These are phyloP conservation scores for Laothoe populi DNA, from an alignment of 2,888 invertebrate genomes.

Conservation along the genomic window DNA sequence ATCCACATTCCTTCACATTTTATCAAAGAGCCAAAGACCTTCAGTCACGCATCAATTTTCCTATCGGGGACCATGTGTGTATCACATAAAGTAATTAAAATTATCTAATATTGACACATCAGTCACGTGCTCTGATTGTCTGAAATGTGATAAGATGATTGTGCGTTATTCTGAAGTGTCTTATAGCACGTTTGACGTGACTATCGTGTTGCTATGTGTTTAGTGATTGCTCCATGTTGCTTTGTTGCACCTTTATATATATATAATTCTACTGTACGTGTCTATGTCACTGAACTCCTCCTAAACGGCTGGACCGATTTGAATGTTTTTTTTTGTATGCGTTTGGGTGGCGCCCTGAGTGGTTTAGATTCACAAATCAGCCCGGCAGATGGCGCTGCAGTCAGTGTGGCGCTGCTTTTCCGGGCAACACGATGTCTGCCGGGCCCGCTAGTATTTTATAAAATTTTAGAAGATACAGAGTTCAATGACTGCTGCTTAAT, in stretches of 20 bases:
- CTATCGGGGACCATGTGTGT: constrained; percentile 16
- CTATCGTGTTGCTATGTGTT: constrained; percentile 5
- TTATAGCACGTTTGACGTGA: not conserved
- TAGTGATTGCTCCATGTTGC: not conserved
- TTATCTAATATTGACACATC: constrained; percentile 15
- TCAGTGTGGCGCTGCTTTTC: no score
- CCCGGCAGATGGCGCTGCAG: no score
- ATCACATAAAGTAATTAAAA: constrained; percentile 7
- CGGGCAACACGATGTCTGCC: no score
- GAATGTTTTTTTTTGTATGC: no score
- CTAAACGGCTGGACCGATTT: no score
- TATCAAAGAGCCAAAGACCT: not conserved
- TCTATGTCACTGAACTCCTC: no score
- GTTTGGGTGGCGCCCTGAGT: no score
- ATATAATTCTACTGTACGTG: no score
- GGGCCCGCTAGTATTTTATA: no score
- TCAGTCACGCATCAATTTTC: not conserved
- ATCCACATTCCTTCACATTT: not conserved
- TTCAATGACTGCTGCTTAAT: no score
- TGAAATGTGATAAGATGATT: constrained; percentile 9
- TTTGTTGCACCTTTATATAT: not conserved
- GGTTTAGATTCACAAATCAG: no score
- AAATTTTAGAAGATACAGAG: no score
- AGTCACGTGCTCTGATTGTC: constrained; percentile 28
- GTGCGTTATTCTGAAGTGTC: not conserved